Base-by-base conservation (phyloP, 1,140 invertebrate genomes). In the Drosophila ananassae region DNA sequence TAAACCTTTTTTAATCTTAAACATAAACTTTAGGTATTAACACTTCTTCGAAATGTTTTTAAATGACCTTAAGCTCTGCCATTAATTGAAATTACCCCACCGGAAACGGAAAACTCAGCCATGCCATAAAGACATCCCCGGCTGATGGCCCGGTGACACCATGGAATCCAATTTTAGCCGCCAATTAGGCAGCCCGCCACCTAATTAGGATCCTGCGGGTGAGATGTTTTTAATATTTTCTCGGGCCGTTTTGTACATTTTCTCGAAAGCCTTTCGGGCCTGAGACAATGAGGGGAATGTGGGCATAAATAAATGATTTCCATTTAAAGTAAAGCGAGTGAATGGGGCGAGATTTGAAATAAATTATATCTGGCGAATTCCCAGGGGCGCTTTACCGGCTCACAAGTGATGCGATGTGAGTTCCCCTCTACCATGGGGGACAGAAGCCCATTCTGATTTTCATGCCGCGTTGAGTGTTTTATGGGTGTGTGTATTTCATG, bases 341-440 rank as follows among this genome's bases (percentile, higher is more conserved):
- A 47, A 17, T 68, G 63, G 74, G 75, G 71, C 83, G 83, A 87
- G 83, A 89, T 89, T 89, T 89, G 89, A 89, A 89, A 89, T 89
- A 89, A 89, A 89, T 89, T 89, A 89, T 89, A 89, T 83, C 79
- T 77, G 66, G 80, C 79, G 81, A 74, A 89, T 79, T 89, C 83
- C 83, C 83, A 89, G 68, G 84, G 84, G 83, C 79, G 76, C 76
- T 71, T 89, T 89, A 83, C 59, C 34, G 54, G 57, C 64, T 77
- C 63, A 62, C 73, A 54, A 68, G 58, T 77, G 73, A 68, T 21
- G 13, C 41, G 41, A 13, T 54, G 55, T 82, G 63, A 64, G 64
- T 58, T 58, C 8, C 25, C 25, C 9, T 10, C 32, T n/a, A n/a
- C 62, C 57, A 53, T 66, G 66, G 41, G 69, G 62, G 59, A 17